Evolutionary conservation across 2,888 invertebrate species (phyloP), one percentile per base, ranked within the genome.

Genomic region (Spodoptera picta): DNA sequence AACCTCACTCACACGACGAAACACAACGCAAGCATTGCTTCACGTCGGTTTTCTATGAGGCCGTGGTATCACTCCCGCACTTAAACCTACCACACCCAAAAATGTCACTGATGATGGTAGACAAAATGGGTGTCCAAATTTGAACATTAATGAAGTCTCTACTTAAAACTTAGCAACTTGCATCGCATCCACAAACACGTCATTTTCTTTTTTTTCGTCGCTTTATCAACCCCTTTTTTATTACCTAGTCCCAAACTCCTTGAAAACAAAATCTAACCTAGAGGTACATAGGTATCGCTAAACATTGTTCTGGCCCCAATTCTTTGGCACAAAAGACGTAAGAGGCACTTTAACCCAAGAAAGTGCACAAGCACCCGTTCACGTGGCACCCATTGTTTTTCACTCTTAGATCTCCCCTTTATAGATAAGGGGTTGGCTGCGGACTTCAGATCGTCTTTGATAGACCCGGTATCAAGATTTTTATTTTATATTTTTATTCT

Each of bases 371-470:
- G 80, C 69, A 74, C 58, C 71, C 62, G 69, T 65, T 65, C 65
- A 62, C 66, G 74, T 55, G 75, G 61, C 73, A 66, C 43, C 79
- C 69, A 82, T 83, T 83, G 83, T 83, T 81, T 78, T 71, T 62
- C 44, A 61, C 69, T 69, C 58, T 71, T 56, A 67, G 63, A 73
- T 77, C 74, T 77, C 54, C 51, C 55, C 69, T 73, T 76, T 70
- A 64, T 51, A 75, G 82, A 75, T 76, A 81, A 76, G 77, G 41
- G 41, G 69, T 49, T 63, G 58, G 63, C 47, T 52, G 44, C 44
- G 14, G 60, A 70, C 67, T 74, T 42, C 63, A 69, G 70, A 77
- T 69, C 5, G 55, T 59, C 69, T 75, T 75, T 77, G 75, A 79
- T 73, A 76, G 68, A 58, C 65, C 78, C 67, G 60, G 44, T 74